phyloP scores from a whole-genome alignment of 2,113 vertebrate genomes.

The Numida meleagris region DNA sequence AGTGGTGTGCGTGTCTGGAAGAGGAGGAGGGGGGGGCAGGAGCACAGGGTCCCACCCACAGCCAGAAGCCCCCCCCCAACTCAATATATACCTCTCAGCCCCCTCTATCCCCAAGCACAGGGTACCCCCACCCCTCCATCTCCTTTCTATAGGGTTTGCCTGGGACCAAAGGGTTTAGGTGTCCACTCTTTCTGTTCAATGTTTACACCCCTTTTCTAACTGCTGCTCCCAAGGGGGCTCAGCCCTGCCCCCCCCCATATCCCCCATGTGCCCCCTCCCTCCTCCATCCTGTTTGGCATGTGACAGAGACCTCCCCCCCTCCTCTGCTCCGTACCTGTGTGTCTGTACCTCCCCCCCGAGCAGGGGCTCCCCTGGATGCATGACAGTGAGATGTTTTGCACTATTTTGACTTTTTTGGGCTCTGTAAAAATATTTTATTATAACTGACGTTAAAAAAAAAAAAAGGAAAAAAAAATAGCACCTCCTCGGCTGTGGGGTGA shows the following conservation, averaged over 20 bases:
- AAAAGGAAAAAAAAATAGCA: not conserved
- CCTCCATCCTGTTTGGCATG: constrained; percentile 72
- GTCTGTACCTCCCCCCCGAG: constrained; percentile 63
- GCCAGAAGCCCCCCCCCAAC: not conserved
- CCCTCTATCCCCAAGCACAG: not conserved
- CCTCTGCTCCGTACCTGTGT: constrained; percentile 53
- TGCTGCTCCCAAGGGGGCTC: not conserved
- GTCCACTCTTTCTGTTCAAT: constrained; percentile 68
- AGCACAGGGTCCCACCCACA: not conserved
- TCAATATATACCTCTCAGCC: constrained; percentile 1
- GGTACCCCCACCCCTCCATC: not conserved
- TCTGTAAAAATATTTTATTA: constrained; percentile 88
- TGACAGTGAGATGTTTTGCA: constrained; percentile 85
- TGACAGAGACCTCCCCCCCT: constrained; percentile 53
- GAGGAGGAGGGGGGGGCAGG: not conserved
- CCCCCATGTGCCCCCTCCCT: not conserved
- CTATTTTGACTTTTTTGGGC: constrained; percentile 83
- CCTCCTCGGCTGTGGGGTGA: not conserved
- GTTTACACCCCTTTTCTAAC: constrained; percentile 64
- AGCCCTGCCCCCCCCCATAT: not conserved
- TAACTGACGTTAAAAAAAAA: constrained; percentile 80
- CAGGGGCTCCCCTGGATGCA: constrained; percentile 75
- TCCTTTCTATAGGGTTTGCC: constrained; percentile 43
- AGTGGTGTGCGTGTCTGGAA: constrained; percentile 26
- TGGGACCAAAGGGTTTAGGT: constrained; percentile 74